Evolutionary conservation across 2,113 vertebrate genomes (phyloP).

Genomic region (Bubo blakistoni): DNA sequence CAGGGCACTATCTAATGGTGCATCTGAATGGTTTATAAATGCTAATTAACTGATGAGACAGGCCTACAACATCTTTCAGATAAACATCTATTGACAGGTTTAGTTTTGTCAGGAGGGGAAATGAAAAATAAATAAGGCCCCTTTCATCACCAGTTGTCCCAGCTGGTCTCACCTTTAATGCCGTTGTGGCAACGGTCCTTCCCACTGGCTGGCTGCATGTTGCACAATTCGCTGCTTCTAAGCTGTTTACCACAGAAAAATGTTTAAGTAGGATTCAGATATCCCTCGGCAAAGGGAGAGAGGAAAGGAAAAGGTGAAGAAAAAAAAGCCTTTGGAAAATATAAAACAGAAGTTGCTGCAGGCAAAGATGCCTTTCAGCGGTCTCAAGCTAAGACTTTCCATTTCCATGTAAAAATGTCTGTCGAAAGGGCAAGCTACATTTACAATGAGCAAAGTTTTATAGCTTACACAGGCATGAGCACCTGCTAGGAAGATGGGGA

Average conservation of each 20-base stretch:
- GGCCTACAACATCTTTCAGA: not conserved
- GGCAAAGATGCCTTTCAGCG: constrained; percentile 35
- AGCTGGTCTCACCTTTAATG: not conserved
- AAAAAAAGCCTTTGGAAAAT: not conserved
- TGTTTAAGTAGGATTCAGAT: constrained; percentile 50
- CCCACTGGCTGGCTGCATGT: not conserved
- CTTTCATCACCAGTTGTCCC: not conserved
- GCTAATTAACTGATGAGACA: not conserved
- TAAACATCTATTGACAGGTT: too few relatives aligned
- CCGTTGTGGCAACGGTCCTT: not conserved
- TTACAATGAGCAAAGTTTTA: constrained; percentile 64
- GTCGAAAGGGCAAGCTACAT: constrained; percentile 64
- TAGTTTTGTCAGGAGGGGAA: not conserved
- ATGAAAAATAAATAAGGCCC: not conserved
- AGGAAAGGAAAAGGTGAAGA: not conserved
- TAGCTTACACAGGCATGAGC: constrained; percentile 48
- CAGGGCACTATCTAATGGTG: too few relatives aligned
- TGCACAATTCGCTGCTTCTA: not conserved
- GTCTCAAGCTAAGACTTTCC: constrained; percentile 62
- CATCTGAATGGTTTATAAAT: not conserved
- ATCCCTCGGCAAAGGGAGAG: constrained; percentile 35
- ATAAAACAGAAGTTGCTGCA: constrained; percentile 45
- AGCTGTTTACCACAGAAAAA: constrained; percentile 29
- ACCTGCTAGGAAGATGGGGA: constrained; percentile 56
- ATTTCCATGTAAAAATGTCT: constrained; percentile 73